Conservation (phyloP, 2,888 invertebrate species). For the Yponomeuta cagnagella region DNA sequence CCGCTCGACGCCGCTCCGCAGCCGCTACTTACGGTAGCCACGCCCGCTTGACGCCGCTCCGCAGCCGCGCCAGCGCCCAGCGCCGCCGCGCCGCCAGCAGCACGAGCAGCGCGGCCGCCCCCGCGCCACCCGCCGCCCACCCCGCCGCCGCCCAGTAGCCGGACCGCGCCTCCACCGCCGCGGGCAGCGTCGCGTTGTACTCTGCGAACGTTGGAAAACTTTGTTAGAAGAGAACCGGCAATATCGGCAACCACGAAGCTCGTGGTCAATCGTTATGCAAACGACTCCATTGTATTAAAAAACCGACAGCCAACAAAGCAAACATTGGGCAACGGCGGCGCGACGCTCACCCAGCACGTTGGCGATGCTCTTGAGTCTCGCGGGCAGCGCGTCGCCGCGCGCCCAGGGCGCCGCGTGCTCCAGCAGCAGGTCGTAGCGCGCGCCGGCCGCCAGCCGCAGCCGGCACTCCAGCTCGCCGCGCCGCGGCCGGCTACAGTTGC, state of each 20-base stretch:
- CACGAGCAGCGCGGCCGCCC: not conserved
- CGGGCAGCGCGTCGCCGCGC: conserved; percentile 21
- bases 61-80: not conserved
- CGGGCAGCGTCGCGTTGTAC: not conserved
- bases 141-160: not conserved
- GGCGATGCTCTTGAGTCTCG: conserved; percentile 10
- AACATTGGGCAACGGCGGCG: too few species aligned
- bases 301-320: too few species aligned
- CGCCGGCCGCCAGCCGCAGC: conserved; percentile 22
- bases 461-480: conserved; percentile 25
- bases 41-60: too few species aligned
- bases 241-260: too few species aligned
- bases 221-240: not conserved
- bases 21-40: too few species aligned
- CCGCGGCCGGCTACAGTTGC: conserved; percentile 23
- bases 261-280: too few species aligned
- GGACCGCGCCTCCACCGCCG: not conserved
- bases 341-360: not conserved
- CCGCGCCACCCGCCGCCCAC: conserved; percentile 7
- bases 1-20: too few species aligned
- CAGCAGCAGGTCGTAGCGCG: conserved; percentile 30
- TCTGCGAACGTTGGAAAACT: not conserved
- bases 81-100: not conserved
- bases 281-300: too few species aligned
- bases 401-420: conserved; percentile 39